Conservation (phyloP, 2,797 vertebrate species). For the Chelmon rostratus region DNA sequence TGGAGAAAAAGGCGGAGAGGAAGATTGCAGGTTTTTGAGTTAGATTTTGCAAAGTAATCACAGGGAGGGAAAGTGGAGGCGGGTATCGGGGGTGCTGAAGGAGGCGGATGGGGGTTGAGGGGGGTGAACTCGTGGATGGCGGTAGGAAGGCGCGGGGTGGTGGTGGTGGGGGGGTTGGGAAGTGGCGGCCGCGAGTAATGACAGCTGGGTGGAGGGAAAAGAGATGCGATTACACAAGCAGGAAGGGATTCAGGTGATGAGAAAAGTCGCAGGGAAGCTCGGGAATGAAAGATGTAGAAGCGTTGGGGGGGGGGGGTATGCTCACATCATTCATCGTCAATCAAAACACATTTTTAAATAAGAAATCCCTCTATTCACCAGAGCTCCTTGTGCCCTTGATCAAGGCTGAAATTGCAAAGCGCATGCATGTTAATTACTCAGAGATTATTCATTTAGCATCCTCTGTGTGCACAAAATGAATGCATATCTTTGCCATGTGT, state of each 20-base stretch:
- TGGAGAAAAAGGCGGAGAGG: conserved; percentile 23
- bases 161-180: neutral
- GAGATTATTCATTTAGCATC: conserved; percentile 55
- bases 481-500: conserved; percentile 50
- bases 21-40: conserved; percentile 52
- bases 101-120: neutral
- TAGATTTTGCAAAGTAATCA: conserved; percentile 67
- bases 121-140: neutral
- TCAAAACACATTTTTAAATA: conserved; percentile 50
- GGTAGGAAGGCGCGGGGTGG: neutral
- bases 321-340: conserved; percentile 33
- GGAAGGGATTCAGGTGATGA: conserved; percentile 51
- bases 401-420: conserved; percentile 50
- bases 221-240: conserved; percentile 47
- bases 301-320: neutral
- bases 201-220: conserved; percentile 34
- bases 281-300: conserved; percentile 40
- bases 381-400: conserved; percentile 50
- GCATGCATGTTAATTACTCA: conserved; percentile 63
- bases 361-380: conserved; percentile 34
- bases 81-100: neutral
- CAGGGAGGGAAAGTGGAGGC: neutral
- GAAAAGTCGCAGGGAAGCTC: conserved; percentile 24
- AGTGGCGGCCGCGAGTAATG: conserved; percentile 22
- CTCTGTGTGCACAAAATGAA: conserved; percentile 36